These are phyloP conservation scores for Eilema griseolum DNA, from an alignment of 2,888 invertebrate genomes.

Conservation along the genomic window DNA sequence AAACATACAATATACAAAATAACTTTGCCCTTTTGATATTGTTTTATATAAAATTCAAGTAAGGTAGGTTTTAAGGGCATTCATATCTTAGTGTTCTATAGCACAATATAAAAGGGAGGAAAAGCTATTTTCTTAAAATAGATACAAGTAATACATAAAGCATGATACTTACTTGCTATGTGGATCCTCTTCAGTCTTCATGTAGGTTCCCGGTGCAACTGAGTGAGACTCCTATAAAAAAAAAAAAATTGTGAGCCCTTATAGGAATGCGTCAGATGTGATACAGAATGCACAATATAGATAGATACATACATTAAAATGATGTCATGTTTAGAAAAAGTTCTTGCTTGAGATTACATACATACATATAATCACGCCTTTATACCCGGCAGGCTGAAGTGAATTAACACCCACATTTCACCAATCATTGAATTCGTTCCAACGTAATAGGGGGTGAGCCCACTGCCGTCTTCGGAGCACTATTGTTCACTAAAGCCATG, in stretches of 20 bases:
- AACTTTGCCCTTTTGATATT: neutral
- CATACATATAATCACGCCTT: no score
- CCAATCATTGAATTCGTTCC: no score
- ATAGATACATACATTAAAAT: no score
- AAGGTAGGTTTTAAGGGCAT: neutral
- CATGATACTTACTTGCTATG: constrained; percentile 41
- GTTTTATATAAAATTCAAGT: neutral
- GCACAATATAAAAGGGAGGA: neutral
- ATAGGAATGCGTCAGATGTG: neutral
- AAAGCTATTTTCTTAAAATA: neutral
- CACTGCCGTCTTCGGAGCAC: no score
- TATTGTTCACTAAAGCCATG: no score
- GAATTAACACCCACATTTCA: no score
- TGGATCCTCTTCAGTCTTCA: constrained; percentile 26
- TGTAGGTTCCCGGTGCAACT: neutral
- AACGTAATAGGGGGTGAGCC: no score
- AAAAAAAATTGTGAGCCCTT: neutral
- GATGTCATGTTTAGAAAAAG: no score
- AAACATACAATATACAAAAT: neutral
- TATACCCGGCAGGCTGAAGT: no score
- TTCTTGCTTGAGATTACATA: no score
- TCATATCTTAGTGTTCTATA: neutral
- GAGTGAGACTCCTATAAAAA: constrained; percentile 34
- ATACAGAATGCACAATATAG: no score
- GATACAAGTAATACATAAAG: neutral